Evolutionary conservation across 2,888 invertebrate genomes (phyloP).

Genomic region (Rhyacophila evoluta): DNA sequence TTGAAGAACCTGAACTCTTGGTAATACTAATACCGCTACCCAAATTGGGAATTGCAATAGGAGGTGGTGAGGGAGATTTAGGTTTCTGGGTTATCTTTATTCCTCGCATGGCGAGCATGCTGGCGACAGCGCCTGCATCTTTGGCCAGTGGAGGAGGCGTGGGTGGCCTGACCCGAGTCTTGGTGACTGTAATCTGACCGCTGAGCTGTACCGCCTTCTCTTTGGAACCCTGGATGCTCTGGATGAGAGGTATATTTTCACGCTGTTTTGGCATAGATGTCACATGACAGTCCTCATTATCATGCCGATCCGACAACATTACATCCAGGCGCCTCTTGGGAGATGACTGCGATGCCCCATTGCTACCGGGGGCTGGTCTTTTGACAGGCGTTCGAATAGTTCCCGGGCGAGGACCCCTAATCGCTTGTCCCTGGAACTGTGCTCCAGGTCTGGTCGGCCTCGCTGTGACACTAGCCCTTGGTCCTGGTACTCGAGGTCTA

Average conservation of each 20-base stretch:
- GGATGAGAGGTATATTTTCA: constrained; percentile 79
- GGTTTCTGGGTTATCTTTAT: constrained; percentile 81
- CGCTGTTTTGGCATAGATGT: constrained; percentile 81
- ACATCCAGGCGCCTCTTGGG: constrained; percentile 73
- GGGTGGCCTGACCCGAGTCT: constrained; percentile 60
- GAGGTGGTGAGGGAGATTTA: constrained; percentile 66
- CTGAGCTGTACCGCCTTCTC: constrained; percentile 75
- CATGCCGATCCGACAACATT: constrained; percentile 76
- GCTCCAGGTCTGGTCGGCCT: constrained; percentile 60
- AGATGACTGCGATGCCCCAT: constrained; percentile 58
- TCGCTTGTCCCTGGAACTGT: constrained; percentile 64
- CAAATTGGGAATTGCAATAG: constrained; percentile 62
- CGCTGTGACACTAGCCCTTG: constrained; percentile 61
- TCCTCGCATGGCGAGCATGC: constrained; percentile 80
- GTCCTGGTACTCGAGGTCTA: constrained; percentile 58
- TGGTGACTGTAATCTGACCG: constrained; percentile 80
- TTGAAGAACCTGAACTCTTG: constrained; percentile 66
- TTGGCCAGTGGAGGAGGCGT: constrained; percentile 69
- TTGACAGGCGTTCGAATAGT: constrained; percentile 64
- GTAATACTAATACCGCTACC: constrained; percentile 69
- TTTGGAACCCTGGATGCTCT: constrained; percentile 77
- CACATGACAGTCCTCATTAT: constrained; percentile 81
- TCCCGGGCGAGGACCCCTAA: constrained; percentile 59
- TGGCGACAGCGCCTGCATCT: constrained; percentile 82
- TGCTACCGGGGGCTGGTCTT: constrained; percentile 58